Evolutionary conservation across 2,113 vertebrate genomes (phyloP).

Genomic region (Hemiscyllium ocellatum): DNA sequence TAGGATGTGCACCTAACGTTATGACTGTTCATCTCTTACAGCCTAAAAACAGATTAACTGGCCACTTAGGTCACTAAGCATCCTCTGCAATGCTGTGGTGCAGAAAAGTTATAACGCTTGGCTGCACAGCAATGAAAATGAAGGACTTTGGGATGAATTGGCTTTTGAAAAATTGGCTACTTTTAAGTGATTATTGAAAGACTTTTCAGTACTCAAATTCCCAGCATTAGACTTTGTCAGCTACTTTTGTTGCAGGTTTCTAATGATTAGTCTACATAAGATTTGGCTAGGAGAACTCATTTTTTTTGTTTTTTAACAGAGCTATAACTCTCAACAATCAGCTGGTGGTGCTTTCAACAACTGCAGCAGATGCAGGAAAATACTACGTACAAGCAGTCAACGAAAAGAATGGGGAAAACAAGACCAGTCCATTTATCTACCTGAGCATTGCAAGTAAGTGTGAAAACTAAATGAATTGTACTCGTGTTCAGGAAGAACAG

Average conservation of each 20-base stretch:
- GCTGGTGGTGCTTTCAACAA: constrained; percentile 73
- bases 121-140: background rate
- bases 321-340: constrained; percentile 79
- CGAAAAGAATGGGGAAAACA: constrained; percentile 78
- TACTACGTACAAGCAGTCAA: constrained; percentile 83
- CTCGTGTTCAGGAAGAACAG: background rate
- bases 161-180: background rate
- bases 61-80: background rate
- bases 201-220: background rate
- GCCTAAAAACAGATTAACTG: background rate
- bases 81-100: background rate
- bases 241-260: background rate
- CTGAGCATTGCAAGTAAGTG: constrained; percentile 70
- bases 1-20: background rate
- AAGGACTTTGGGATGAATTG: background rate
- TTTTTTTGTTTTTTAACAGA: constrained; percentile 55
- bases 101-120: background rate
- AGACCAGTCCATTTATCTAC: constrained; percentile 66
- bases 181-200: background rate
- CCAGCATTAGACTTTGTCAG: background rate
- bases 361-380: constrained; percentile 57
- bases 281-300: background rate
- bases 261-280: background rate
- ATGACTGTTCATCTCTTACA: background rate
- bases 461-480: background rate